These are phyloP conservation scores for Leptocoma aspasia DNA, from an alignment of 2,113 vertebrate species.

Conservation along the genomic window DNA sequence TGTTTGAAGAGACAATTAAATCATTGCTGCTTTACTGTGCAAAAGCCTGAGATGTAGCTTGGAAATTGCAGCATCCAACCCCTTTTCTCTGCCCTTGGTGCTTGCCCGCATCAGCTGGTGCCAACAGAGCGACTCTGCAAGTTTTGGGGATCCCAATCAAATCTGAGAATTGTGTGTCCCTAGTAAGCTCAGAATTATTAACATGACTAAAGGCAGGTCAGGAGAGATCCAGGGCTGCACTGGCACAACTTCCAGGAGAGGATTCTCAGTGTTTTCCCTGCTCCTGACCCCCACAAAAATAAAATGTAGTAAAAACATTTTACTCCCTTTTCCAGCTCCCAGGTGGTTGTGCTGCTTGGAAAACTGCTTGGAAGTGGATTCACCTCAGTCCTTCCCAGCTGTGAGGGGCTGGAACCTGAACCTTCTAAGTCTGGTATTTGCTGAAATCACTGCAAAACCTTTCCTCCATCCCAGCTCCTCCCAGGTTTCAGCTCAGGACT, in stretches of 20 bases:
- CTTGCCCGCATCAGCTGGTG: background rate
- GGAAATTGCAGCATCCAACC: background rate
- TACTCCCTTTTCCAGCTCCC: background rate
- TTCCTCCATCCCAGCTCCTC: background rate
- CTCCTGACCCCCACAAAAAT: background rate
- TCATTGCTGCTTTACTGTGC: background rate
- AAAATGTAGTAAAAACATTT: background rate
- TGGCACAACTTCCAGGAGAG: background rate
- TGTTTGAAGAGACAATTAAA: background rate
- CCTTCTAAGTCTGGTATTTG: background rate
- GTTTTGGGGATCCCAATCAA: background rate
- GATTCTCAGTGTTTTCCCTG: background rate
- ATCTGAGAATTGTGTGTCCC: background rate
- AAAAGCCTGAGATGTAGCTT: background rate
- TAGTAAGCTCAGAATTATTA: background rate
- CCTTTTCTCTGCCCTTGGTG: background rate
- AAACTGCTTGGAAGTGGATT: background rate
- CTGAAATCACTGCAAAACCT: background rate
- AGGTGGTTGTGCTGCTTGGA: background rate
- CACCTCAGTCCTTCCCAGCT: background rate
- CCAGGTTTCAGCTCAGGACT: background rate
- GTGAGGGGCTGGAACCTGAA: background rate
- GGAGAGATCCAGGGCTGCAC: background rate
- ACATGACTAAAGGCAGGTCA: background rate
- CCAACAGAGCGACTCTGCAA: accelerated